Evolutionary conservation across 2,888 invertebrate species (phyloP).

Genomic region (Adelognathus sp.): DNA sequence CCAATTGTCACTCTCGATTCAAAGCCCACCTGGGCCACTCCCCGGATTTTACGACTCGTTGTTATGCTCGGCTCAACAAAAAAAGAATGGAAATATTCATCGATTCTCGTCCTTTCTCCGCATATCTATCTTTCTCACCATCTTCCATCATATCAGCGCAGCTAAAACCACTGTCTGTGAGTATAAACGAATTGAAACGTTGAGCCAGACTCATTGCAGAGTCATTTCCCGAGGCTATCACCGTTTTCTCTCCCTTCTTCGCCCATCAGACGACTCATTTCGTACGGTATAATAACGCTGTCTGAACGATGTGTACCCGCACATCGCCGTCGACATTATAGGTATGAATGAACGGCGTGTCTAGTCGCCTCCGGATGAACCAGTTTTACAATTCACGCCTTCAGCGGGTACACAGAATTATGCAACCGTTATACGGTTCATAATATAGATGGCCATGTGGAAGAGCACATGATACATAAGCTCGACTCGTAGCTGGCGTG

Average conservation of each 20-base stretch:
- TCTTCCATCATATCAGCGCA: not conserved
- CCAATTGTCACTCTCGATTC: not conserved
- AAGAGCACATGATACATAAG: conserved; percentile 7
- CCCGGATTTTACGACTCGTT: conserved; percentile 5
- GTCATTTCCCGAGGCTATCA: conserved; percentile 11
- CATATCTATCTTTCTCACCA: not conserved
- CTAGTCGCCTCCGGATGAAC: conserved; percentile 45
- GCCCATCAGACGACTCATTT: not conserved
- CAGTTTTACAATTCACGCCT: conserved; percentile 52
- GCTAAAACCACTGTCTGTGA: no score
- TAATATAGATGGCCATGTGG: conserved; percentile 3
- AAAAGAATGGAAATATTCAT: not conserved
- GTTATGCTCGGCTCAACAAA: not conserved
- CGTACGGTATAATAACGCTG: conserved; percentile 10
- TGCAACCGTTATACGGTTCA: conserved; percentile 40
- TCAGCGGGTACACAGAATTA: conserved; percentile 28
- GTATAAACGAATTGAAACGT: conserved; percentile 17
- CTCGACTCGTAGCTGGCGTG: not conserved
- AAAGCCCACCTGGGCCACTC: conserved; percentile 5
- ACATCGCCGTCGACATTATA: conserved; percentile 10
- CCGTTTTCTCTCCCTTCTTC: not conserved
- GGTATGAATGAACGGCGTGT: conserved; percentile 52
- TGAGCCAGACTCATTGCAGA: conserved; percentile 9
- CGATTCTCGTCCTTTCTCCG: not conserved
- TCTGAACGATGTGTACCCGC: not conserved